Evolutionary conservation across 2,888 invertebrate species (phyloP), one percentile per base, ranked within the genome.

Genomic region (Hirtodrosophila histrioides): DNA sequence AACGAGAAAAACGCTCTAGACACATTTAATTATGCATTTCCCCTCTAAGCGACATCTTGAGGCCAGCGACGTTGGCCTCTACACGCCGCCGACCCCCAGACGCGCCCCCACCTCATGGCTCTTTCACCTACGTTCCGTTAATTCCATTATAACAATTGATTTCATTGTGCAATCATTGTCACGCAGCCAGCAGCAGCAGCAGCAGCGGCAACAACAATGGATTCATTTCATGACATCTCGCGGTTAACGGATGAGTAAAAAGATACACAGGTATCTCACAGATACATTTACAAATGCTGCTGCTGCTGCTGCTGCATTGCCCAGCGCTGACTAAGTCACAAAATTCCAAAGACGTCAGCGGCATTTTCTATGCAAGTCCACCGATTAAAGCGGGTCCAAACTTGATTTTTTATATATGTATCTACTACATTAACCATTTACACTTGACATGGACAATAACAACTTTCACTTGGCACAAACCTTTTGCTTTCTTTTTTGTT

Each of bases 111-210:
- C 17, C 35, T 69, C 73, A 69, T 40, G 75, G 70, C 65, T 60
- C 44, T 69, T 75, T 66, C 58, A 74, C 61, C 63, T 69, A 75
- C 69, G 72, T 66, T 74, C 69, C 81, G 79, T 79, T 85, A 87
- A 85, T 85, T 79, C 71, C 86, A 85, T 85, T 85, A 85, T 79
- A 85, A 79, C 87, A 85, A 87, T 85, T 85, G 87, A 87, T 84
- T 84, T 69, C 73, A 84, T 84, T 86, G 82, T 84, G 82, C 75
- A 84, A 81, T 86, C 78, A 78, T 83, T 86, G 84, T 78, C 86
- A 83, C 60, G 77, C 84, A 79, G 69, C 61, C 58, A 64, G 27
- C 53, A 58, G 56, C 46, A 50, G 33, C 40, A 46, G 41, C 57
- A 39, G 9, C 65, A 69, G 24, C 58, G 55, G 53, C 51, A 66